Evolutionary conservation across 2,888 invertebrate genomes (phyloP).

Genomic region (Diploptera punctata): DNA sequence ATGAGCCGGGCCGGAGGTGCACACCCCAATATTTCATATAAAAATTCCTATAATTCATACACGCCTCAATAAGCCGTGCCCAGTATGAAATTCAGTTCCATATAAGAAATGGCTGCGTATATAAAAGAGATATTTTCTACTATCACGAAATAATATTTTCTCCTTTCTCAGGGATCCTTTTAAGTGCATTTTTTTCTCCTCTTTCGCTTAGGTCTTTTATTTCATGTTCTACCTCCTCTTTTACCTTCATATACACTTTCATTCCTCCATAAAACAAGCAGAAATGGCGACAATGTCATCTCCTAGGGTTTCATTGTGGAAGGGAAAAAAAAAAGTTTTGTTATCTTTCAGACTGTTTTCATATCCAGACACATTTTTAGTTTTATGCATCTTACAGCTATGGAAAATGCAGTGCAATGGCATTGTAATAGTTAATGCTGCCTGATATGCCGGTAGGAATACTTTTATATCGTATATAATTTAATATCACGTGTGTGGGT

Average conservation of each 20-base stretch:
- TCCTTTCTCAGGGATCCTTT: constrained; percentile 8
- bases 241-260: background rate
- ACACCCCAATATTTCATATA: background rate
- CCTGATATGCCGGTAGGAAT: background rate
- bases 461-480: background rate
- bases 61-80: background rate
- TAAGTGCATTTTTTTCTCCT: constrained; percentile 12
- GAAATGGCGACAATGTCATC: constrained; percentile 15
- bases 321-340: background rate
- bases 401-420: background rate
- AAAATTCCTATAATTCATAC: constrained; percentile 15
- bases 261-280: constrained; percentile 17
- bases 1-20: background rate
- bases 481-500: background rate
- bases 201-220: background rate
- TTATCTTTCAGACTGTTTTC: background rate
- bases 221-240: constrained; percentile 7
- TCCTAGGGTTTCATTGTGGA: background rate
- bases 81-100: background rate
- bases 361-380: background rate
- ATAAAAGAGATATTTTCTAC: background rate
- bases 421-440: background rate
- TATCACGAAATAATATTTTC: constrained; percentile 17
- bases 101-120: background rate
- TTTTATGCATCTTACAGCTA: background rate